A percentile compares a stretch with the other conserved stretches of the same genome.
These are phyloP conservation scores for Bursaphelenchus okinawaensis DNA, from an alignment of 2,888 invertebrate species.

Conservation along the genomic window DNA sequence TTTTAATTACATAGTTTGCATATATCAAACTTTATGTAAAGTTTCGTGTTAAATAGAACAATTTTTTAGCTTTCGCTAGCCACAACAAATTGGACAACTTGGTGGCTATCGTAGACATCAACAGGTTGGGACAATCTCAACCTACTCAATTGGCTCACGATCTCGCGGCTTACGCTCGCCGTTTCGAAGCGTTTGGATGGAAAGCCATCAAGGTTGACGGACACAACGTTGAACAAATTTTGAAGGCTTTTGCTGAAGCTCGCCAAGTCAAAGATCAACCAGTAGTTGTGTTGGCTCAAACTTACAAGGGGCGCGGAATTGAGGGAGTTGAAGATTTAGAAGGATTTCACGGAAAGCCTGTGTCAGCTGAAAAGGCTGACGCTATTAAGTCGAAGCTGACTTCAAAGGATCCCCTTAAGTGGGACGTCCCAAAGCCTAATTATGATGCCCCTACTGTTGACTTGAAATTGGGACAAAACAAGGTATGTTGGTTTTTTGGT, in stretches of 20 bases:
- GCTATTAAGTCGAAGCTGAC: conserved; percentile 61
- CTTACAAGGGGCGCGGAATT: conserved; percentile 73
- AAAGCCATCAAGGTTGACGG: conserved; percentile 86
- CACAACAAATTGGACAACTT: conserved; percentile 92
- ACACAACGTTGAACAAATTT: conserved; percentile 83
- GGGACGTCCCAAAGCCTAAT: conserved; percentile 41
- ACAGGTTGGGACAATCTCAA: conserved; percentile 93
- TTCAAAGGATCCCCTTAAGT: conserved; percentile 60
- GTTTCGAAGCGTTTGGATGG: conserved; percentile 58
- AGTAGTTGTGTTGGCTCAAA: conserved; percentile 85
- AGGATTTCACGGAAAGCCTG: conserved; percentile 96
- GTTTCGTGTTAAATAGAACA: too few species aligned
- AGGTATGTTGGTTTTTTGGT: conserved; percentile 64
- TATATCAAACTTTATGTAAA: not conserved
- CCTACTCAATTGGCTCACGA: conserved; percentile 87
- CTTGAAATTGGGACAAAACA: conserved; percentile 28
- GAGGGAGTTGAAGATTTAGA: conserved; percentile 81
- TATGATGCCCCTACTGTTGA: conserved; percentile 45
- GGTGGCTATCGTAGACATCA: conserved; percentile 91
- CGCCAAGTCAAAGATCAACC: conserved; percentile 46
- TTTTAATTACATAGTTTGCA: not conserved
- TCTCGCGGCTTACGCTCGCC: conserved; percentile 65
- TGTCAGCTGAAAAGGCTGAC: conserved; percentile 60
- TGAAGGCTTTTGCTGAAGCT: conserved; percentile 60
- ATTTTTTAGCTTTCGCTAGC: conserved; percentile 72